phyloP scores from a whole-genome alignment of 64 coral and sea anemone genomes.

The Actinia tenebrosa region DNA sequence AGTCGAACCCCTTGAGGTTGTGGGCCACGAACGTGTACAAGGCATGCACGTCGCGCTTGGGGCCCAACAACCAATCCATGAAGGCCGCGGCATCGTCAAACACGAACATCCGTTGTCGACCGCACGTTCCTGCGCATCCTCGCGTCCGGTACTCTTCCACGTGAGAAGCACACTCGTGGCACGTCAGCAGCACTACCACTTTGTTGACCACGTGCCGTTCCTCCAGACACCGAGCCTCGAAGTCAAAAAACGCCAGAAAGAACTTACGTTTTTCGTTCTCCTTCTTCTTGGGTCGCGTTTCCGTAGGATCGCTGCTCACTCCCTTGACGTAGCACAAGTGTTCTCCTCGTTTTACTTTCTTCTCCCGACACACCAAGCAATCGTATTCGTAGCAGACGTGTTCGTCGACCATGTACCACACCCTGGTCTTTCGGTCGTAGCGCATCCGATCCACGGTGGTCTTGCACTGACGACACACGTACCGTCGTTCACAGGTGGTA shows the following conservation, averaged over 20 bases:
- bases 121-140: neutral
- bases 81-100: neutral
- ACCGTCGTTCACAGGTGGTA: too few species aligned
- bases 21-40: neutral
- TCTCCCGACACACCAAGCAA: neutral
- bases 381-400: neutral
- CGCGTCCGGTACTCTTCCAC: neutral
- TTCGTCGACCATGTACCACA: neutral
- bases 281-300: too few species aligned
- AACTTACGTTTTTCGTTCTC: too few species aligned
- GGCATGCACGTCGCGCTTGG: too few species aligned
- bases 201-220: neutral
- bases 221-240: neutral
- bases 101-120: neutral
- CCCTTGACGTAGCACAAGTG: neutral
- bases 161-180: neutral
- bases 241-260: constrained; percentile 2
- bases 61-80: neutral
- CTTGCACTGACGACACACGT: too few species aligned
- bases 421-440: too few species aligned
- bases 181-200: neutral
- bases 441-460: too few species aligned
- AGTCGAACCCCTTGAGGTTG: neutral
- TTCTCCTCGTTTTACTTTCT: neutral
- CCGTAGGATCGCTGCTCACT: neutral